Percentiles rank a stretch among this genome's conserved stretches.
Conservation (phyloP, 2,888 invertebrate genomes). For the Trichogramma dendrolimi region DNA sequence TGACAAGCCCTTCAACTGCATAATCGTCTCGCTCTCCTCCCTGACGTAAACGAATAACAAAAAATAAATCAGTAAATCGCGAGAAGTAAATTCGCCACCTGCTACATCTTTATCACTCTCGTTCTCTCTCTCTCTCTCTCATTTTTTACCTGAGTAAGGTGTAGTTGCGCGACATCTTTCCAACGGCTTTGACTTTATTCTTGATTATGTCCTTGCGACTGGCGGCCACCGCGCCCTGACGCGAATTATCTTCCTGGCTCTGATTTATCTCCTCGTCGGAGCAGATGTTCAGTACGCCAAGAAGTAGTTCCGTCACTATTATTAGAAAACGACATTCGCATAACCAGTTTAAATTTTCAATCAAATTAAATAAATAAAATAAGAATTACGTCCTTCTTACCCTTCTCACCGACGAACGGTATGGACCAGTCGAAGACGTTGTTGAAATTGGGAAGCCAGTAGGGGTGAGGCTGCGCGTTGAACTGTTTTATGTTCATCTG, state of each 20-base stretch:
- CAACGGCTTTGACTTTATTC: constrained; percentile 99
- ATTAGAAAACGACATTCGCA: background rate
- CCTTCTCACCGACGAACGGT: constrained; percentile 22
- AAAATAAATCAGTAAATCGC: constrained; percentile 8
- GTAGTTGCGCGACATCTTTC: constrained; percentile 99
- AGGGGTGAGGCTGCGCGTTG: constrained; percentile 15
- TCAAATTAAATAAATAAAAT: background rate
- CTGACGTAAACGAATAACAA: constrained; percentile 52
- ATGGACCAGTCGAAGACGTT: constrained; percentile 23
- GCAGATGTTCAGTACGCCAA: constrained; percentile 17
- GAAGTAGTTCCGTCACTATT: constrained; percentile 19
- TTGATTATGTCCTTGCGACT: constrained; percentile 97
- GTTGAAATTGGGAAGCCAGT: constrained; percentile 24
- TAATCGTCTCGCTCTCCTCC: constrained; percentile 98
- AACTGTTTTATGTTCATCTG: constrained; percentile 21
- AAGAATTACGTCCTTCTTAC: background rate
- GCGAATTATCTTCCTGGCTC: background rate
- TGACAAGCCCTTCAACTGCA: constrained; percentile 96
- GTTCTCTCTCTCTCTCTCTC: background rate
- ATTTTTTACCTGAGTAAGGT: constrained; percentile 82
- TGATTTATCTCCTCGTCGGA: constrained; percentile 17
- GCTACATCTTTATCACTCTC: background rate
- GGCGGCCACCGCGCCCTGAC: constrained; percentile 63
- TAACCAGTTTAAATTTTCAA: background rate
- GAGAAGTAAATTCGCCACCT: background rate